phyloP scores from a whole-genome alignment of 2,113 vertebrate genomes.

The Rhinopomastus cyanomelas region DNA sequence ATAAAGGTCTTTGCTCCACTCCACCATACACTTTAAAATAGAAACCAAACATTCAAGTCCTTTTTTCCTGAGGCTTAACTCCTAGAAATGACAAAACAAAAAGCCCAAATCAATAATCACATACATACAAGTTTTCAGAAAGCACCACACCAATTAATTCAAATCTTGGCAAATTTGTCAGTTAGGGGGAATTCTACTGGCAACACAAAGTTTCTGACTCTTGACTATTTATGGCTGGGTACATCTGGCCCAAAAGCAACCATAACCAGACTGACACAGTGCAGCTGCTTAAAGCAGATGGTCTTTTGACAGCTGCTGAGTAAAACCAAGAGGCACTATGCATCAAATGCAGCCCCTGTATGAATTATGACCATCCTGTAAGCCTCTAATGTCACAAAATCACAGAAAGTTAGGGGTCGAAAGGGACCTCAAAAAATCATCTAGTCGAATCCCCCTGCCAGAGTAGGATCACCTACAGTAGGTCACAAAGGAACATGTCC shows the following conservation, averaged over 20 bases:
- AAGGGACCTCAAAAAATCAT: no score
- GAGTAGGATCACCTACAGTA: no score
- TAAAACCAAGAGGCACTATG: not conserved
- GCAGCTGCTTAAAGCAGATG: not conserved
- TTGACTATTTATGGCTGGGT: not conserved
- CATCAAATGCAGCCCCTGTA: not conserved
- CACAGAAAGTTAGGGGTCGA: no score
- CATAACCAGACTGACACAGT: not conserved
- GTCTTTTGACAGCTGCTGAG: not conserved
- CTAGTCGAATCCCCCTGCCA: no score
- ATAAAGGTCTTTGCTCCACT: constrained; percentile 98
- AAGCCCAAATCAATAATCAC: not conserved
- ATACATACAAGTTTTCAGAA: not conserved
- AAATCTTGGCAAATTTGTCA: not conserved
- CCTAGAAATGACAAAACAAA: constrained; percentile 69
- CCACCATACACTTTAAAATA: constrained; percentile 98
- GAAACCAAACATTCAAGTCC: constrained; percentile 97
- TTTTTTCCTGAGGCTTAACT: constrained; percentile 95
- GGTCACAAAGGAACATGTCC: no score
- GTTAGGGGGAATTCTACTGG: not conserved
- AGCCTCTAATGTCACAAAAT: not conserved
- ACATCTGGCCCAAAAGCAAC: not conserved
- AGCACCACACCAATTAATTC: not conserved
- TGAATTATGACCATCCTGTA: not conserved
- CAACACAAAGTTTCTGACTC: not conserved